Percentiles rank a stretch among this genome's conserved stretches.
phyloP scores from a whole-genome alignment of 2,797 vertebrate species.

The Lemur catta region DNA sequence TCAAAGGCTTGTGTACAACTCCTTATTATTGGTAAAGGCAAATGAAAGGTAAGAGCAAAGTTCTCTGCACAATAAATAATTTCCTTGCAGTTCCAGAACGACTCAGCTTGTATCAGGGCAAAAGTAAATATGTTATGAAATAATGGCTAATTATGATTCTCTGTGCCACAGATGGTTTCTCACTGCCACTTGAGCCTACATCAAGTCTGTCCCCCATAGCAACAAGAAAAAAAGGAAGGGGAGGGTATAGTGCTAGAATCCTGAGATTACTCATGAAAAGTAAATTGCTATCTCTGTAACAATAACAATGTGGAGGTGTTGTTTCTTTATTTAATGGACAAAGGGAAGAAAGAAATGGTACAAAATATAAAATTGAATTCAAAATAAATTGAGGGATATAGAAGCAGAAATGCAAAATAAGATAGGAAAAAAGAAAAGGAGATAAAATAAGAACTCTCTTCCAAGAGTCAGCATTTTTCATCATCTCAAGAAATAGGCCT shows the following conservation, averaged over 20 bases:
- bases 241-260: neutral
- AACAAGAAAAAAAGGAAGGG: constrained; percentile 51
- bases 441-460: neutral
- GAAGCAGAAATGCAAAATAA: constrained; percentile 52
- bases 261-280: constrained; percentile 43
- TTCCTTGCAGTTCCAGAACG: constrained; percentile 26
- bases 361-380: neutral
- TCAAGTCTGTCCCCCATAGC: constrained; percentile 68
- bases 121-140: constrained; percentile 70
- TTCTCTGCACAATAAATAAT: constrained; percentile 35
- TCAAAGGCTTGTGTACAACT: constrained; percentile 7
- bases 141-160: constrained; percentile 70
- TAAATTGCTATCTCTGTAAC: neutral
- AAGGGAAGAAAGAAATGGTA: neutral
- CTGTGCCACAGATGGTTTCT: constrained; percentile 68
- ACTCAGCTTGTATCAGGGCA: constrained; percentile 44
- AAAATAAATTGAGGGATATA: neutral
- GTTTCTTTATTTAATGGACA: neutral
- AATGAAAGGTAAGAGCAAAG: constrained; percentile 16
- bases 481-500: neutral
- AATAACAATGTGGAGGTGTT: neutral
- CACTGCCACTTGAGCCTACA: constrained; percentile 66
- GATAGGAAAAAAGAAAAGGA: neutral
- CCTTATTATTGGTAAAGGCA: constrained; percentile 42
- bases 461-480: constrained; percentile 24